A percentile compares a stretch with the other conserved stretches of the same genome.
phyloP scores from a whole-genome alignment of 2,888 invertebrate species.

The Macrophya annulata region DNA sequence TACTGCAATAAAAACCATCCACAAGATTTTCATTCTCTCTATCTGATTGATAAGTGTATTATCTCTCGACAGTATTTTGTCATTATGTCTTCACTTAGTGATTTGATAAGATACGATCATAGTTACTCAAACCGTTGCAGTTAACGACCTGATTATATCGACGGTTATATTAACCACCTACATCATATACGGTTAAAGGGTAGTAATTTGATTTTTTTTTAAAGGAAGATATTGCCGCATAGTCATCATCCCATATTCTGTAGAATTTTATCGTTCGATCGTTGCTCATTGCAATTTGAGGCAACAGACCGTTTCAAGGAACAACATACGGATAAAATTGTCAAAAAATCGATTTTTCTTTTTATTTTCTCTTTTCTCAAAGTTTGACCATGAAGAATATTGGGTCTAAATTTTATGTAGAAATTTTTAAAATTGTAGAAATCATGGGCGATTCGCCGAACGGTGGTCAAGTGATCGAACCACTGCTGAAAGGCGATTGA shows the following conservation, averaged over 20 bases:
- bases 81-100: slow-evolving; percentile 12
- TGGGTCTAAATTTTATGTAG: too few relatives aligned
- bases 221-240: background rate
- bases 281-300: background rate
- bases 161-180: too few relatives aligned
- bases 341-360: too few relatives aligned
- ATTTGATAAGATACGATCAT: background rate
- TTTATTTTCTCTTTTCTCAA: too few relatives aligned
- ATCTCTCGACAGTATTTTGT: background rate
- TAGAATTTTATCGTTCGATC: background rate
- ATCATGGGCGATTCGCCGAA: too few relatives aligned
- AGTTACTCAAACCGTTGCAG: background rate
- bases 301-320: background rate
- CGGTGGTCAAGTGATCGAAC: too few relatives aligned
- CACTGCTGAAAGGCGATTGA: too few relatives aligned
- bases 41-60: slow-evolving; percentile 4
- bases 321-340: background rate
- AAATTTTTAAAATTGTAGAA: too few relatives aligned
- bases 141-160: background rate
- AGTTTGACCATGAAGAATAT: too few relatives aligned
- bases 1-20: slow-evolving; percentile 4
- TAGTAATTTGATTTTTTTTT: background rate
- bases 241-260: background rate
- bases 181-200: background rate
- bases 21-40: background rate